A percentile compares a stretch with the other conserved stretches of the same genome.
Evolutionary conservation across 2,888 invertebrate species (phyloP).

Genomic region (Syrista parreyssii): DNA sequence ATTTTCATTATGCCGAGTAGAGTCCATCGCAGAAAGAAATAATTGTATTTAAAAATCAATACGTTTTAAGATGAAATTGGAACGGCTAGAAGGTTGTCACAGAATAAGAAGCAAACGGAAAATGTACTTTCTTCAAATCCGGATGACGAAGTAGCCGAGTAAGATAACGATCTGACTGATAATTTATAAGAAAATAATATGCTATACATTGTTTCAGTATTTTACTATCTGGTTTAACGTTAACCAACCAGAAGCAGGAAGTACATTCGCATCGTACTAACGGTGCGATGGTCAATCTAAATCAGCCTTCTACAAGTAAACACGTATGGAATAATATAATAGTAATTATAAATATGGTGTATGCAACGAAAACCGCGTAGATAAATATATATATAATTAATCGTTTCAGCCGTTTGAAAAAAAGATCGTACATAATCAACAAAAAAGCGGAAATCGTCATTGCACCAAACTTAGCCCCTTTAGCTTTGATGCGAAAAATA

Average conservation of each 20-base stretch:
- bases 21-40: background rate
- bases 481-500: conserved; percentile 35
- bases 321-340: background rate
- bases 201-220: background rate
- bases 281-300: background rate
- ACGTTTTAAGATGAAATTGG: background rate
- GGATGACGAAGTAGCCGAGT: conserved; percentile 4
- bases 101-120: background rate
- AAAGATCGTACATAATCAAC: background rate
- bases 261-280: background rate
- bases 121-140: conserved; percentile 7
- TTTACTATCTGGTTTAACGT: background rate
- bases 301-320: background rate
- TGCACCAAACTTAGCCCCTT: conserved; percentile 30
- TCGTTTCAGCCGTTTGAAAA: background rate
- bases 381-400: background rate
- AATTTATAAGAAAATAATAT: background rate
- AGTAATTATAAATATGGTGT: background rate
- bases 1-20: background rate
- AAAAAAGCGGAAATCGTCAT: background rate
- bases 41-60: background rate
- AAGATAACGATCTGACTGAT: background rate
- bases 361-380: background rate
- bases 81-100: background rate
- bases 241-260: background rate